Evolutionary conservation across 2,888 invertebrate genomes (phyloP).

Genomic region (Amorpha juglandis): DNA sequence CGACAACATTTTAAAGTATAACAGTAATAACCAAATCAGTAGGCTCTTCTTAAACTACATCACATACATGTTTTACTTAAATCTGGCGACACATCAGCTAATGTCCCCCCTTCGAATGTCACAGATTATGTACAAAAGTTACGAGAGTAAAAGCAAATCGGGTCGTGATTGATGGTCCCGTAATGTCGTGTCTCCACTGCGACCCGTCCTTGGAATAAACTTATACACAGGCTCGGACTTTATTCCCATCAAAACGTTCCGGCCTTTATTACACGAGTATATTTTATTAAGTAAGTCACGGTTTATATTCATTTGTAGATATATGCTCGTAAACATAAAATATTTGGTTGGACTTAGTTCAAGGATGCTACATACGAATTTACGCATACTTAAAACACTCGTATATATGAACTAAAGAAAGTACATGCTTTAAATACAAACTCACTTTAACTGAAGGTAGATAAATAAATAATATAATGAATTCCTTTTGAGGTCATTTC

Average conservation of each 20-base stretch:
- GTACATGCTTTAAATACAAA: too few species aligned
- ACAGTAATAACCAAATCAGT: neutral
- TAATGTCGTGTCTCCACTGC: conserved; percentile 49
- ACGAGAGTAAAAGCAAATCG: conserved; percentile 37
- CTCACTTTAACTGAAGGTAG: too few species aligned
- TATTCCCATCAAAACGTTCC: neutral
- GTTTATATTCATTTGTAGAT: neutral
- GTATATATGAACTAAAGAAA: too few species aligned
- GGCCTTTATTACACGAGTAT: neutral
- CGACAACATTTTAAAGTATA: neutral
- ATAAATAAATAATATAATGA: too few species aligned
- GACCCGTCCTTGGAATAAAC: conserved; percentile 20
- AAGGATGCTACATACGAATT: too few species aligned
- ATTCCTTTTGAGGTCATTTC: too few species aligned
- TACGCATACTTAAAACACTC: too few species aligned
- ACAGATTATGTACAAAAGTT: conserved; percentile 1
- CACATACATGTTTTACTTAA: conserved; percentile 5
- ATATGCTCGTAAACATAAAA: neutral
- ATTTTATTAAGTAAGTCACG: neutral
- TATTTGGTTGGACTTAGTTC: neutral
- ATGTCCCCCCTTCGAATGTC: neutral
- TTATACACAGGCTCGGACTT: conserved; percentile 28
- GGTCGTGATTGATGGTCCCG: conserved; percentile 60
- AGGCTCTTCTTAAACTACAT: neutral
- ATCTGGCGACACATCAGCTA: conserved; percentile 1